phyloP scores from a whole-genome alignment of 2,888 invertebrate genomes.

The Bunonema sp. region DNA sequence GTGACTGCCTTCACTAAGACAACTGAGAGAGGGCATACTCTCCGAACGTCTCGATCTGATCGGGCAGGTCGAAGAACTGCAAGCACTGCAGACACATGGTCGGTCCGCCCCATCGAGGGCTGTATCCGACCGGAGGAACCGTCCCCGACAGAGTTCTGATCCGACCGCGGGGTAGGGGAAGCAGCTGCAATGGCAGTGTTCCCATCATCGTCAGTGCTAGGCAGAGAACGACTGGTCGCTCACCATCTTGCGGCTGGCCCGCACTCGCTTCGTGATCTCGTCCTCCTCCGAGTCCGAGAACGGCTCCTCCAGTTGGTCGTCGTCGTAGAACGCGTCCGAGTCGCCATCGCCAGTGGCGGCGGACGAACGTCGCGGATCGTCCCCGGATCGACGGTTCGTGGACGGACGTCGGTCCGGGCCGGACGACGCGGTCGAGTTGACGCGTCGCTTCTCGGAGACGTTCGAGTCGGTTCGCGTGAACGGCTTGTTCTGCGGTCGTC shows the following conservation, averaged over 20 bases:
- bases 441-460: too few relatives aligned
- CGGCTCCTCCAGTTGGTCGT: slow-evolving; percentile 40
- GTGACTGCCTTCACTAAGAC: not conserved
- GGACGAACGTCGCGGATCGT: too few relatives aligned
- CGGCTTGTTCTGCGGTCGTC: too few relatives aligned
- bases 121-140: slow-evolving; percentile 24
- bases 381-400: too few relatives aligned
- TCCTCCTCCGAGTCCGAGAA: slow-evolving; percentile 43
- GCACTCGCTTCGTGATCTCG: too few relatives aligned
- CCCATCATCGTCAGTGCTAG: not conserved
- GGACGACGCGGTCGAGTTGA: too few relatives aligned
- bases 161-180: too few relatives aligned
- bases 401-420: too few relatives aligned
- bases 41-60: slow-evolving; percentile 25
- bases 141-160: slow-evolving; percentile 43
- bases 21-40: slow-evolving; percentile 7
- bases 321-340: slow-evolving; percentile 4
- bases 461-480: too few relatives aligned
- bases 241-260: too few relatives aligned
- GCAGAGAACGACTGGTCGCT: slow-evolving; percentile 2
- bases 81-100: slow-evolving; percentile 43
- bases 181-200: not conserved
- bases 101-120: slow-evolving; percentile 43
- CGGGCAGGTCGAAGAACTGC: slow-evolving; percentile 43
- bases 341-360: too few relatives aligned